phyloP scores from a whole-genome alignment of 2,797 vertebrate genomes.

The Lycodopsis pacificus region DNA sequence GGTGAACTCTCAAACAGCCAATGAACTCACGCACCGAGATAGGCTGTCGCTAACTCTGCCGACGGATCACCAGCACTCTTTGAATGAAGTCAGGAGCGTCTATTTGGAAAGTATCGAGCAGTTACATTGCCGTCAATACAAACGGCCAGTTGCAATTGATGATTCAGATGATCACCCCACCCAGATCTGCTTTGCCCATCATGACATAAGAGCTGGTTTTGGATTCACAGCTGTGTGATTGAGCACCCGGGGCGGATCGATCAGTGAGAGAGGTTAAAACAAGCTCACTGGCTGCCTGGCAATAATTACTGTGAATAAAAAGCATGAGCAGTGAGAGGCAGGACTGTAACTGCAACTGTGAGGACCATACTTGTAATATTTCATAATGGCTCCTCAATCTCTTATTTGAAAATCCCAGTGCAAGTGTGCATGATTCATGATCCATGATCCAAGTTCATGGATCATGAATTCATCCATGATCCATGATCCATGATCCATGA shows the following conservation, averaged over 20 bases:
- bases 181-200: conserved; percentile 61
- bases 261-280: conserved; percentile 66
- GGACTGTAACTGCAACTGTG: not conserved
- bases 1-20: conserved; percentile 23
- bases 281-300: conserved; percentile 48
- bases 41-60: conserved; percentile 17
- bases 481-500: too few relatives aligned
- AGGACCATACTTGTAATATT: not conserved
- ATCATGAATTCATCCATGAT: too few relatives aligned
- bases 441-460: too few relatives aligned
- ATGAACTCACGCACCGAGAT: conserved; percentile 22
- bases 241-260: conserved; percentile 71
- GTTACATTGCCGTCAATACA: conserved; percentile 72
- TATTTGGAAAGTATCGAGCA: conserved; percentile 81
- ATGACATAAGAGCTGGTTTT: conserved; percentile 77
- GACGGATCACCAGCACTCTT: conserved; percentile 30
- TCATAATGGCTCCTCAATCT: not conserved
- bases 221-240: conserved; percentile 62
- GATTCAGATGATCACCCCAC: conserved; percentile 71
- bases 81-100: conserved; percentile 64
- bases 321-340: conserved; percentile 10
- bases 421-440: too few relatives aligned
- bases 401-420: not conserved
- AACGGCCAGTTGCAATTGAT: conserved; percentile 76
- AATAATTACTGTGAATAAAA: conserved; percentile 49